Base-by-base conservation (phyloP, 2,888 invertebrate species). In the Synergus japonicus region DNA sequence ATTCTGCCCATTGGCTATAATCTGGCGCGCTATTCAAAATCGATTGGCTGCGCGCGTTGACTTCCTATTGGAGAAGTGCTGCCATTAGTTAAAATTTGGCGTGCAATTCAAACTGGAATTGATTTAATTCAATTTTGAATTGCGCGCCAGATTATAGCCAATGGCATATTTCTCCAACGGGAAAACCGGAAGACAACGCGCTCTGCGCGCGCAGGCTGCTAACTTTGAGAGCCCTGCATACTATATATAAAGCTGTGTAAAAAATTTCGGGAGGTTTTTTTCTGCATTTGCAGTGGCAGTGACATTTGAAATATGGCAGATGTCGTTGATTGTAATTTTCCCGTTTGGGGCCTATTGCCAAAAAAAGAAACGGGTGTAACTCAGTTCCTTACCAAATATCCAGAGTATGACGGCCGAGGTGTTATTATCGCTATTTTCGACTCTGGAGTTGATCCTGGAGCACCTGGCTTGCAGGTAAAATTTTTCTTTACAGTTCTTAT, bases 361-460 rank as follows among this genome's bases (percentile, higher is more conserved):
- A 99, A 98, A 94, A 97, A 96, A 93, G 98, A 99, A 93, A 99
- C 98, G 44, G 97, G 97, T 81, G 97, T 98, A 12, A 93, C 95
- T 67, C 95, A 96, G 83, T 98, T 98, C 93, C 92, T 98, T 83
- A 95, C 94, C 87, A 98, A 98, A 93, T 96, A 97, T 93, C 97
- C 98, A 0, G 94, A 95, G 78, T 98, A 96, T 91, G 98, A 99
- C 94, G 99, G 99, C 63, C 94, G 97, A 89, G 97, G 96, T 88
- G 96, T 97, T 77, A 93, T 97, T 85, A 98, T 99, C 91, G 99
- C 98, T 65, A 97, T 99, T 91, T 96, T 99, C 87, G 99, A 99
- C 93, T 98, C 99, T 4, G 99, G 99, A 10, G 97, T 99, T 78
- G 99, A 99, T 94, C 99, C 99, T 41, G 97, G 97, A 69, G 98